These are phyloP conservation scores for Drosophila gunungcola DNA, from an alignment of 1,140 invertebrate genomes.

Conservation along the genomic window DNA sequence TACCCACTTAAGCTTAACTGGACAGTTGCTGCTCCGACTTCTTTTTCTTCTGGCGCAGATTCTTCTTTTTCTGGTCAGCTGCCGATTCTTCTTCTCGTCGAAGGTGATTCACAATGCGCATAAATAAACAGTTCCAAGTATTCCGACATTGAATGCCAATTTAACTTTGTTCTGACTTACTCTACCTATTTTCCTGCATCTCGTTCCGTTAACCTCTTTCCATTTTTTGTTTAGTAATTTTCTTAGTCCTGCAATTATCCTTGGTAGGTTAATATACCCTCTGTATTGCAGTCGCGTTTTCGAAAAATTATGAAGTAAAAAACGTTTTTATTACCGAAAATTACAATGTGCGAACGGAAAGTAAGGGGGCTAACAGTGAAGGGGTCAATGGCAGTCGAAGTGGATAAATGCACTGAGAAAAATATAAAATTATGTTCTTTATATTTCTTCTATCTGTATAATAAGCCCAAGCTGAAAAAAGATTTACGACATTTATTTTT, in stretches of 20 bases:
- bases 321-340: slow-evolving; percentile 80
- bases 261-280: slow-evolving; percentile 25
- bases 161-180: slow-evolving; percentile 1
- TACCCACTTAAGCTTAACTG: slow-evolving; percentile 81
- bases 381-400: slow-evolving; percentile 30
- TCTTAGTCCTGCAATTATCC: slow-evolving; percentile 58
- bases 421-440: background rate
- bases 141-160: slow-evolving; percentile 3
- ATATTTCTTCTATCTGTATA: too few species aligned
- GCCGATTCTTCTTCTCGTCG: slow-evolving; percentile 25
- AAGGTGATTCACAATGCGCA: slow-evolving; percentile 72
- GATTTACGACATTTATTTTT: too few species aligned
- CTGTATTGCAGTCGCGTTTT: slow-evolving; percentile 16
- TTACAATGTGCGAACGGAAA: slow-evolving; percentile 73
- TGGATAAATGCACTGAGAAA: slow-evolving; percentile 1
- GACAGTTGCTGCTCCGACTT: slow-evolving; percentile 53
- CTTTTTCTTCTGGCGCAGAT: slow-evolving; percentile 1
- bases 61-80: background rate
- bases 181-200: background rate
- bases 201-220: background rate
- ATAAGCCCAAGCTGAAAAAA: background rate
- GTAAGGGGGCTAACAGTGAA: slow-evolving; percentile 41
- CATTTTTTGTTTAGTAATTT: slow-evolving; percentile 1
- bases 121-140: slow-evolving; percentile 53
- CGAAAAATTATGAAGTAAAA: slow-evolving; percentile 70